These are phyloP conservation scores for Stylophora pistillata DNA, from an alignment of 64 coral and sea anemone species.

Conservation along the genomic window DNA sequence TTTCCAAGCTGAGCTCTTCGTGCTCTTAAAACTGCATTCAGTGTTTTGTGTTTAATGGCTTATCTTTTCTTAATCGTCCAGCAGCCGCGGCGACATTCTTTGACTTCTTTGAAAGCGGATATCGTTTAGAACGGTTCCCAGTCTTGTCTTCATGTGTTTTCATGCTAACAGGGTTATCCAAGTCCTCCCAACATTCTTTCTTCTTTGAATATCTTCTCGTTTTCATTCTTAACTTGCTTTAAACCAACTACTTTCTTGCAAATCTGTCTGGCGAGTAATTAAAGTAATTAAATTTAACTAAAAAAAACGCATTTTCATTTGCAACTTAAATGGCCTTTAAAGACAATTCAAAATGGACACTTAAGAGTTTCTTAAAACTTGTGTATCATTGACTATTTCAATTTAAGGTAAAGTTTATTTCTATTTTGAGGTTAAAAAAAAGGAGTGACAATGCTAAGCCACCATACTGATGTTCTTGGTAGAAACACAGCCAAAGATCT, in stretches of 20 bases:
- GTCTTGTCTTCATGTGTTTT: background rate
- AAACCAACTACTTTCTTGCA: background rate
- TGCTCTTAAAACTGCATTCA: slow-evolving; percentile 54
- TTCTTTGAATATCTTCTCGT: background rate
- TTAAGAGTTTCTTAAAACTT: background rate
- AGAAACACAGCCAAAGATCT: too few relatives aligned
- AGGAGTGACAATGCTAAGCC: background rate
- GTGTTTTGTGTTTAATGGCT: slow-evolving; percentile 52
- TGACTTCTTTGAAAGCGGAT: background rate
- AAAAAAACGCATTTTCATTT: background rate
- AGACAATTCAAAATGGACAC: background rate
- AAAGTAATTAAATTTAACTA: background rate
- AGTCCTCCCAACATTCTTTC: background rate
- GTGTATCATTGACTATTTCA: background rate
- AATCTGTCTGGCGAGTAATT: background rate
- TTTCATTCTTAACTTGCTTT: background rate
- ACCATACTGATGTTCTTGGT: background rate
- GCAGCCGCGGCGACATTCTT: background rate
- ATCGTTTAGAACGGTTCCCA: background rate
- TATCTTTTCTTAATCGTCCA: slow-evolving; percentile 18
- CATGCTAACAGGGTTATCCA: background rate
- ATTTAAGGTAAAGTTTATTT: background rate
- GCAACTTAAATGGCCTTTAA: background rate
- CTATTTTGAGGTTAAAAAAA: background rate
- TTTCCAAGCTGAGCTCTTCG: slow-evolving; percentile 44